Base-by-base conservation (phyloP, 2,888 invertebrate species). In the Blastobasis adustella region DNA sequence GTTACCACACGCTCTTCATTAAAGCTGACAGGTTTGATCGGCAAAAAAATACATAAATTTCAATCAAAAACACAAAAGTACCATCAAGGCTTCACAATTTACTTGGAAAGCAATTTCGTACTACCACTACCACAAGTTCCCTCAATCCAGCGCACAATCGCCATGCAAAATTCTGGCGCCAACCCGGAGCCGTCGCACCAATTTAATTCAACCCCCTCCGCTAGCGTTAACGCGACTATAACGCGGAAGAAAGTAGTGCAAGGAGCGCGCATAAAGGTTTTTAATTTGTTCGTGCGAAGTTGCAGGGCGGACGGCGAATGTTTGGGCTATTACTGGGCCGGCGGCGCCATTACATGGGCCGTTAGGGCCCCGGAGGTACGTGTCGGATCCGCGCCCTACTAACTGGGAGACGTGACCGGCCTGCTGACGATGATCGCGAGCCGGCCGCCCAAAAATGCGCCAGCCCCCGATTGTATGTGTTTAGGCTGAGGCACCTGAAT, bases 371-470 rank as follows among this genome's bases (percentile, higher is more conserved):
- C 63, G 61, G 63, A 71, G 70, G 74, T 71, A 83, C 85, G 86
- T 84, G 85, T 77, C 69, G 77, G 79, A 75, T 79, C 73, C 75
- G 76, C 79, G 80, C 81, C 82, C 83, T 78, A 82, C 80, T 83
- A 82, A 82, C 82, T 70, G 79, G 66, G 58, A 67, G 76, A 84
- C 84, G 84, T 85, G 85, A 71, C 66, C 62, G 54, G 79, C 61
- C 67, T 82, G 44, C 66, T 59, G 61, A 78, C 60, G 56, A 54
- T 58, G 51, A 62, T 60, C 69, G 67, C 60, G 47, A 53, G 53
- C 23, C 23, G 23, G 23, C 23, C 23, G 23, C 23, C 23, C 23
- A 23, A 23, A 23, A 23, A 23, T 23, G 23, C 23, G 23, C 23
- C 23, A 23, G 3, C 23, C 23, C 23, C 23, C 23, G 23, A 23